These are phyloP conservation scores for Oncorhynchus gorbuscha DNA, from an alignment of 2,113 vertebrate genomes.

Conservation along the genomic window DNA sequence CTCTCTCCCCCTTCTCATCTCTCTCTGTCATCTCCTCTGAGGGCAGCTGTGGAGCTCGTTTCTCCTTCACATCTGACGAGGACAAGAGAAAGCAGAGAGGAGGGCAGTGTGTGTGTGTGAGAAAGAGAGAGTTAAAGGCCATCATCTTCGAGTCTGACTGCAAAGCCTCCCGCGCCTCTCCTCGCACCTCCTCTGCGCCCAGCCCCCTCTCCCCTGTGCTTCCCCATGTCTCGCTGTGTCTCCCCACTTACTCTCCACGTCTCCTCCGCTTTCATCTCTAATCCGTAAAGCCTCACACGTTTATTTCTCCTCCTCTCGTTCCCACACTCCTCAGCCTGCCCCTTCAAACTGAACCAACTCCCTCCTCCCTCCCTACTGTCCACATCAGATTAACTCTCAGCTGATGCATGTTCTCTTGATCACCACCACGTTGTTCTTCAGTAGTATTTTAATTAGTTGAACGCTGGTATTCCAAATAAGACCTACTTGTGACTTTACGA, in stretches of 20 bases:
- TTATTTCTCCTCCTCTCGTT: slow-evolving; percentile 42
- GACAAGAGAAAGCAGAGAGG: neutral
- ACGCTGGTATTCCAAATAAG: too few relatives aligned
- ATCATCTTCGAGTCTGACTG: neutral
- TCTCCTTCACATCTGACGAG: slow-evolving; percentile 15
- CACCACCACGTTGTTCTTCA: too few relatives aligned
- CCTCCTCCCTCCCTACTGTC: neutral
- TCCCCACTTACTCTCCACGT: neutral
- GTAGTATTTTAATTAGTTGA: too few relatives aligned
- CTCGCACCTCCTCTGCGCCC: neutral
- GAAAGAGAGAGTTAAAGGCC: slow-evolving; percentile 27
- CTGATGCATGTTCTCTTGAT: too few relatives aligned
- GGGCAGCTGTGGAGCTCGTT: neutral
- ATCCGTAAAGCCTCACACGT: slow-evolving; percentile 40
- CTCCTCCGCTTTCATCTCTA: slow-evolving; percentile 45
- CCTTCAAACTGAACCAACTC: neutral
- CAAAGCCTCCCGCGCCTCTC: slow-evolving; percentile 7
- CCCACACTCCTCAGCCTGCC: slow-evolving; percentile 30
- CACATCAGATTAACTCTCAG: neutral
- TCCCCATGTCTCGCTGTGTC: neutral
- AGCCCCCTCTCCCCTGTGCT: neutral
- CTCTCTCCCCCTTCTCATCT: slow-evolving; percentile 2
- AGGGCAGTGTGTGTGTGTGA: neutral
- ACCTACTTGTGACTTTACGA: too few relatives aligned
- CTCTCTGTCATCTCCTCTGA: neutral